Evolutionary conservation across 2,888 invertebrate species (phyloP).

Genomic region (Xanthostigma xanthostigma): DNA sequence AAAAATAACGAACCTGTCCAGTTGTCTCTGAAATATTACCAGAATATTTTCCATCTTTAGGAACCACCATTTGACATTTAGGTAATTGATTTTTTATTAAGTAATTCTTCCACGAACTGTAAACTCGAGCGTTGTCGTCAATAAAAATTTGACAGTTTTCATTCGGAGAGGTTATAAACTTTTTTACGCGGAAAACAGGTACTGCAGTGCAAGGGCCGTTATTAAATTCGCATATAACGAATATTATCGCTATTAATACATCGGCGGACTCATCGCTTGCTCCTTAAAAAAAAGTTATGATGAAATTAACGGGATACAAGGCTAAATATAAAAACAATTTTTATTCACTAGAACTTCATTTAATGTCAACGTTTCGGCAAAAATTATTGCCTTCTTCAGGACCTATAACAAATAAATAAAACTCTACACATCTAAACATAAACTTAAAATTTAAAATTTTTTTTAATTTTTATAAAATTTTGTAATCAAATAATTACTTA

Average conservation of each 20-base stretch:
- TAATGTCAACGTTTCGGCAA: too few species aligned
- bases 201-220: slow-evolving; percentile 1
- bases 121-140: slow-evolving; percentile 33
- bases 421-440: too few species aligned
- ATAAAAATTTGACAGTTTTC: slow-evolving; percentile 21
- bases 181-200: slow-evolving; percentile 7
- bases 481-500: too few species aligned
- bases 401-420: too few species aligned
- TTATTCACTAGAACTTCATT: too few species aligned
- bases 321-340: too few species aligned
- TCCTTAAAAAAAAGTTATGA: too few species aligned
- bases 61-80: slow-evolving; percentile 34
- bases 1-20: background rate
- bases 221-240: slow-evolving; percentile 6
- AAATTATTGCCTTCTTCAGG: too few species aligned
- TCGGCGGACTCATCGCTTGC: too few species aligned
- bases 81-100: slow-evolving; percentile 29
- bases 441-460: too few species aligned
- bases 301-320: too few species aligned
- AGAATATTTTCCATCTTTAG: slow-evolving; percentile 31
- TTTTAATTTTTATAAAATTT: too few species aligned
- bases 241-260: slow-evolving; percentile 3
- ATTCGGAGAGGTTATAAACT: slow-evolving; percentile 1
- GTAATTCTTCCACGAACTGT: slow-evolving; percentile 31
- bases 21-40: slow-evolving; percentile 18